A percentile compares a stretch with the other conserved stretches of the same genome.
Evolutionary conservation across 2,888 invertebrate species (phyloP).

Genomic region (Scaptomyza flava): DNA sequence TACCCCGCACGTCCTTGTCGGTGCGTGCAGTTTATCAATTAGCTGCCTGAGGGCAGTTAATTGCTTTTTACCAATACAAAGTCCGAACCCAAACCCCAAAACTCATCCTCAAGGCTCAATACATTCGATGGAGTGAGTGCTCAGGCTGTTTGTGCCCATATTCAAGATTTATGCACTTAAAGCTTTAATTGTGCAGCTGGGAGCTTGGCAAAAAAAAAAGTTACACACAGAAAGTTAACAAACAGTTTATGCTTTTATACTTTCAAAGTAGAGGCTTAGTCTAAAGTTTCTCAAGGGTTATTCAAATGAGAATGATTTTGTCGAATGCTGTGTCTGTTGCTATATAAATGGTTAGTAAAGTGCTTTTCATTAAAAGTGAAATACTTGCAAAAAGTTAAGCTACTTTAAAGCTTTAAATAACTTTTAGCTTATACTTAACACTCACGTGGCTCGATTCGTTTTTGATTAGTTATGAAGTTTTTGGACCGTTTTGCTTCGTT

Average conservation of each 20-base stretch:
- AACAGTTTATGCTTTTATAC: background rate
- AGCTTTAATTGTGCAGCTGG: conserved; percentile 19
- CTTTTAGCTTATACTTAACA: background rate
- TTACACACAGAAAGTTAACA: background rate
- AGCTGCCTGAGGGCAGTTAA: conserved; percentile 69
- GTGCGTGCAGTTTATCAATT: conserved; percentile 76
- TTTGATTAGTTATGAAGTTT: too few species aligned
- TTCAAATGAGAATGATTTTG: conserved; percentile 1
- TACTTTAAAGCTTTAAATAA: background rate
- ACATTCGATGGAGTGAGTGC: background rate
- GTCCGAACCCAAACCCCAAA: background rate
- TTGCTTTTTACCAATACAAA: conserved; percentile 61
- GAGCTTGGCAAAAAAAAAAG: background rate
- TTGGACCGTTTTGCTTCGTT: too few species aligned
- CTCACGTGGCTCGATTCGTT: too few species aligned
- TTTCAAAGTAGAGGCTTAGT: background rate
- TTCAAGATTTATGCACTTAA: conserved; percentile 15
- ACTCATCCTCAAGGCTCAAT: background rate
- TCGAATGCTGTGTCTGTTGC: background rate
- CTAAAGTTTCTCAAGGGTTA: conserved; percentile 4
- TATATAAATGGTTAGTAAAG: background rate
- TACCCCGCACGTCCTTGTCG: conserved; percentile 10
- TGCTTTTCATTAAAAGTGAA: background rate
- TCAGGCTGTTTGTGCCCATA: background rate
- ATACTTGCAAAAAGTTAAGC: background rate